Conservation (phyloP, 2,113 vertebrate genomes). For the Rhynchomys soricoides region DNA sequence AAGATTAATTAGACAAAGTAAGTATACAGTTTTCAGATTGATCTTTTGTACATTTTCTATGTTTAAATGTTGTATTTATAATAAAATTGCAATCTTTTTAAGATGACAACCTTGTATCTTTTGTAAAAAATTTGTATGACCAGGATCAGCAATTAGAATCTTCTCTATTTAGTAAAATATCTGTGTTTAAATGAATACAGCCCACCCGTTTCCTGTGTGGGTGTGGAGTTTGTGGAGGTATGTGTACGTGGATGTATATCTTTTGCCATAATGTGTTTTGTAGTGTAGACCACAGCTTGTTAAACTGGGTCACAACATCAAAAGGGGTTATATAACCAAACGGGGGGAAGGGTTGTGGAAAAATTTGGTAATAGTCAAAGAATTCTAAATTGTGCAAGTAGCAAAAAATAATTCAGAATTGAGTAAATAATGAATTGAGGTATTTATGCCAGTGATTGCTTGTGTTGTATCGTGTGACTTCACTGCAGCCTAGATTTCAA, state of each 20-base stretch:
- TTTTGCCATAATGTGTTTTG: not conserved
- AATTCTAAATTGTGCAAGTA: not conserved
- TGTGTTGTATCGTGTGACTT: not conserved
- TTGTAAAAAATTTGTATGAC: not conserved
- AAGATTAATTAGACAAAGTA: conserved; percentile 97
- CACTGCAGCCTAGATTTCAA: not conserved
- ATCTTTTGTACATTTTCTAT: not conserved
- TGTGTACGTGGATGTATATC: not conserved
- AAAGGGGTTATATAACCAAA: not conserved
- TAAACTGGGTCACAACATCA: not conserved
- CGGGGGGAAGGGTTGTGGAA: not conserved
- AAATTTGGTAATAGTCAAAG: not conserved
- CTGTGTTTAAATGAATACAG: not conserved
- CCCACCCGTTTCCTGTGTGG: not conserved
- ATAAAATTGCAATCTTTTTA: conserved; percentile 5
- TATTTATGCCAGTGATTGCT: not conserved
- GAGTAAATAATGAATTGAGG: not conserved
- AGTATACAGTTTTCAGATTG: conserved; percentile 81
- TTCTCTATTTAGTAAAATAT: conserved; percentile 10
- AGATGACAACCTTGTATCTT: not conserved
- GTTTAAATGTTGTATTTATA: conserved; percentile 15
- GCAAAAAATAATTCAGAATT: not conserved
- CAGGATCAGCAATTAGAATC: not conserved
- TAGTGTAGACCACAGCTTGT: not conserved
- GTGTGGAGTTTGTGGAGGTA: not conserved